phyloP scores from a whole-genome alignment of 2,888 invertebrate genomes.

The Harmothoe impar region DNA sequence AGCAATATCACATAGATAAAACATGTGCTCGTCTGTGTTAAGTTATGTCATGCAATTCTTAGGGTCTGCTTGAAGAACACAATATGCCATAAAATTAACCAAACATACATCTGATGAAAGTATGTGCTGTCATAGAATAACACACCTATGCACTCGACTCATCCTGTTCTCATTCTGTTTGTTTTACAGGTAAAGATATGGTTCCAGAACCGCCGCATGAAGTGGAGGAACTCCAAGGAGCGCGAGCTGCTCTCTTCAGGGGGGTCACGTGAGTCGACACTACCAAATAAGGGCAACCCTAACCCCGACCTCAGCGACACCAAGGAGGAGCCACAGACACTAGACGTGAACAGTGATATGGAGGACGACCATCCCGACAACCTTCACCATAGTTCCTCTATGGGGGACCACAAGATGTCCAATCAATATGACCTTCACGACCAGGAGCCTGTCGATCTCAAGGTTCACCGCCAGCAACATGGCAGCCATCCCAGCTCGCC shows the following conservation, averaged over 20 bases:
- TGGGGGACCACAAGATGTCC: background rate
- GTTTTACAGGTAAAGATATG: constrained; percentile 90
- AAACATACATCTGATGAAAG: no score
- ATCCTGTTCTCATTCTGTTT: background rate
- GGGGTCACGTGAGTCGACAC: constrained; percentile 95
- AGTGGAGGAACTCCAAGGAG: constrained; percentile 99
- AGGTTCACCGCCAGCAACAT: constrained; percentile 13
- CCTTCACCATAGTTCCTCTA: background rate
- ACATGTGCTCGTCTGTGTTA: no score
- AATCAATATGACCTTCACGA: background rate
- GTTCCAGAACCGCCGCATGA: constrained; percentile 99
- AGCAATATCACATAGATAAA: no score
- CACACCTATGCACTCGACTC: background rate
- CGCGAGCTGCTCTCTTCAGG: constrained; percentile 95
- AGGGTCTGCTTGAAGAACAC: no score
- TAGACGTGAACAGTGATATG: constrained; percentile 24
- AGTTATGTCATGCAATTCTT: no score
- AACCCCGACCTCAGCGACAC: constrained; percentile 95
- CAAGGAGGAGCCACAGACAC: constrained; percentile 68
- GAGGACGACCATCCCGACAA: background rate
- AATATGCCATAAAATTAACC: no score
- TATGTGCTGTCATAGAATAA: no score
- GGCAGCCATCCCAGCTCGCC: constrained; percentile 24
- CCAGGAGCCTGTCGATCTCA: constrained; percentile 7
- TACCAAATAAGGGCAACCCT: constrained; percentile 98